Evolutionary conservation across 2,888 invertebrate genomes (phyloP), one percentile per base, ranked within the genome.

Genomic region (Parapristionchus giblindavisi): DNA sequence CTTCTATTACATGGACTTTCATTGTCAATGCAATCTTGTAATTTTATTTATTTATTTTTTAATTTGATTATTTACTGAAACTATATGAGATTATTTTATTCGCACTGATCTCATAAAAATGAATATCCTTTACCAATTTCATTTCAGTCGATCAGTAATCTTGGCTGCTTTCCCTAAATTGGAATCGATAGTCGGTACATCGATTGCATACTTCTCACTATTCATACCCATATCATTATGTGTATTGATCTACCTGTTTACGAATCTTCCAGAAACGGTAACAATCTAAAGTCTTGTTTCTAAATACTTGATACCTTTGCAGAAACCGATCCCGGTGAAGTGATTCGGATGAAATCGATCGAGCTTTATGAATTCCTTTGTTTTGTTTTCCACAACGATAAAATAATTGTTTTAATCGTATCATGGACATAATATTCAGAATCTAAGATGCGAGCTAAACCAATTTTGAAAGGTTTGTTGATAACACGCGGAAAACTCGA

Each of bases 1-100:
- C 68, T n/a, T 48, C 68, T 34, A 52, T 52, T 48, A 68, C 68
- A 51, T 68, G 68, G 48, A 36, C 68, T 21, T 27, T 24, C n/a
- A 34, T 51, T 8, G 36, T 34, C 3, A 68, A 51, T 34, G 68
- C 68, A 63, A 43, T 43, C 40, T 40, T 32, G 63, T 63, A 11
- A 63, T 40, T 63, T n/a, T 27, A 17, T 36, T 27, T 11, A 21
- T 14, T 21, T 14, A 21, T 14, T 11, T 48, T 48, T 14, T 48
- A 21, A 48, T 11, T 48, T 14, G 48, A 11, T 14, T 14, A 14
- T 14, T 48, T 48, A 48, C 11, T 11, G 21, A 48, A 14, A 14
- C 48, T 14, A 54, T 6, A 24, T 54, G n/a, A n/a, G 54, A 6
- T n/a, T 6, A n/a, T n/a, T n/a, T 24, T 14, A 54, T 24, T 54